These are phyloP conservation scores for Digitonthophagus gazella DNA, from an alignment of 2,888 invertebrate genomes.

Conservation along the genomic window DNA sequence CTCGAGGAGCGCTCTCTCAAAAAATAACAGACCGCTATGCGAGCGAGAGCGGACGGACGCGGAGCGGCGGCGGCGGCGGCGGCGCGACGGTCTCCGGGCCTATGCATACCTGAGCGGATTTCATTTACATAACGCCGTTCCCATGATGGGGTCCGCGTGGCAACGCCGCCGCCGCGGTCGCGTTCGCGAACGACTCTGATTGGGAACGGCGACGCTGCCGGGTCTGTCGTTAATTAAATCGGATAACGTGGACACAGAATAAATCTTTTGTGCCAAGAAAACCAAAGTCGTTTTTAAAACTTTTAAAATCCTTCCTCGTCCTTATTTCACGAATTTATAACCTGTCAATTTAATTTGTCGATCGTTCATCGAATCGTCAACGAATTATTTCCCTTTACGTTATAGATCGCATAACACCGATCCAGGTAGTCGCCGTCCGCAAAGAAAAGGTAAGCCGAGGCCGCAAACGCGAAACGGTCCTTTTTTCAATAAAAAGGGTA, in stretches of 20 bases:
- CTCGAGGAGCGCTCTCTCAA: not conserved
- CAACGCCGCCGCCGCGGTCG: not conserved
- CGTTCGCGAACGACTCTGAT: not conserved
- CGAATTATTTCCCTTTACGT: not conserved
- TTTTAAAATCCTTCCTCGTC: too few species aligned
- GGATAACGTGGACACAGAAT: not conserved
- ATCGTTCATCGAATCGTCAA: too few species aligned
- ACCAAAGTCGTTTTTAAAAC: not conserved
- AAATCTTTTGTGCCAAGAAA: not conserved
- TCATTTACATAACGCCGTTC: not conserved
- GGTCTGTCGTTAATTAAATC: not conserved
- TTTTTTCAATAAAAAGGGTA: not conserved
- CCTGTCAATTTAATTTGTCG: too few species aligned
- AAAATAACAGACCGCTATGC: not conserved
- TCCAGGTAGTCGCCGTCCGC: not conserved
- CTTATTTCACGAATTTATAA: too few species aligned
- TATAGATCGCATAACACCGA: not conserved
- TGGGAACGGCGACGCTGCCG: not conserved
- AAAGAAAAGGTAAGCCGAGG: not conserved
- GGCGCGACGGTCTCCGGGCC: not conserved
- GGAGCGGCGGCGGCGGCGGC: not conserved
- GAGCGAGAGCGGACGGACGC: not conserved
- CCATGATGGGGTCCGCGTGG: not conserved
- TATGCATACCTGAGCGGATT: not conserved
- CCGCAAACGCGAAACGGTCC: not conserved